phyloP scores from a whole-genome alignment of 2,888 invertebrate species.

The Drosophila nr. fundita region DNA sequence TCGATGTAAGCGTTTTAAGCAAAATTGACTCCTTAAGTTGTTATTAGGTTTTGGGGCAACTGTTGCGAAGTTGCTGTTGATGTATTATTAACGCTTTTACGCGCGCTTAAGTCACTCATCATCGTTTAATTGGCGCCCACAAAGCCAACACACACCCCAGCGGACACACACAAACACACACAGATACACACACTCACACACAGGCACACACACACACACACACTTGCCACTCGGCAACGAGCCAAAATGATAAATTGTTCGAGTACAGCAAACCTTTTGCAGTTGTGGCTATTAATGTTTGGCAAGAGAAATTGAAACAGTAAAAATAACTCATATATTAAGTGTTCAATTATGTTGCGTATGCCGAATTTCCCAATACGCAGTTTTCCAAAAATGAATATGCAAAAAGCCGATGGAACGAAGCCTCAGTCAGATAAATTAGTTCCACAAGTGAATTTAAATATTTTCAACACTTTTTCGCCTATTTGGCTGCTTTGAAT shows the following conservation, averaged over 20 bases:
- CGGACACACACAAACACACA: not conserved
- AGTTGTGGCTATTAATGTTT: constrained; percentile 1
- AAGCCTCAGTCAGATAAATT: not conserved
- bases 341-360: not conserved
- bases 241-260: constrained; percentile 9
- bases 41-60: constrained; percentile 3
- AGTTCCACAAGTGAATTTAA: not conserved
- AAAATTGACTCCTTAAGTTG: constrained; percentile 5
- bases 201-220: not conserved
- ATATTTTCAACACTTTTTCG: not conserved
- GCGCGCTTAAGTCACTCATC: constrained; percentile 9
- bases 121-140: constrained; percentile 12
- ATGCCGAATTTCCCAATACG: not conserved
- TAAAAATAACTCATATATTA: not conserved
- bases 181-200: not conserved
- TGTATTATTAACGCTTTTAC: constrained; percentile 9
- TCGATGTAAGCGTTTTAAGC: not conserved
- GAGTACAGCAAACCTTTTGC: not conserved
- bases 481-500: not conserved
- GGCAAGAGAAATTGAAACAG: not conserved
- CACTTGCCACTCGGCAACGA: not conserved
- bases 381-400: not conserved
- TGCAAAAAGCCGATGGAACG: not conserved
- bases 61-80: not conserved
- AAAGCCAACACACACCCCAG: not conserved